Conservation (phyloP, 2,888 invertebrate species). For the Drosophila picticornis region DNA sequence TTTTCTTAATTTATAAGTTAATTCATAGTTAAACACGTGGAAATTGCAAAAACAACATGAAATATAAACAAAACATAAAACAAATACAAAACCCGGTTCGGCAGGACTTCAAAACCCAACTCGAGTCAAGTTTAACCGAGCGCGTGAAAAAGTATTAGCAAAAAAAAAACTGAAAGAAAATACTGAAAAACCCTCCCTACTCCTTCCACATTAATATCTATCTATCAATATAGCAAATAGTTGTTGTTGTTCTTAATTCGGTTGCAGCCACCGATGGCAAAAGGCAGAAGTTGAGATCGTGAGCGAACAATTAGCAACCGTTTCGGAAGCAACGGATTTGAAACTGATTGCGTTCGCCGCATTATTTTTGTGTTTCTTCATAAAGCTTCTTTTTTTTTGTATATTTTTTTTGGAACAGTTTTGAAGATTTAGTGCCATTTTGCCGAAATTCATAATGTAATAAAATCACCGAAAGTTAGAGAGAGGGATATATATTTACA, state of each 20-base stretch:
- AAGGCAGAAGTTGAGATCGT: conserved; percentile 32
- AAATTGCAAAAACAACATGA: conserved; percentile 43
- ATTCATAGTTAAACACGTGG: conserved; percentile 66
- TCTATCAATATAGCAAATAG: conserved; percentile 46
- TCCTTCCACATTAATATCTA: conserved; percentile 23
- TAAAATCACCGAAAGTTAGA: conserved; percentile 40
- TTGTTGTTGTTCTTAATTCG: conserved; percentile 58
- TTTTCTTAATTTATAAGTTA: conserved; percentile 80
- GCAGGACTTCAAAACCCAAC: conserved; percentile 25
- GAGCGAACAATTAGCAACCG: conserved; percentile 57
- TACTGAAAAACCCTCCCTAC: conserved; percentile 27
- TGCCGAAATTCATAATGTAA: conserved; percentile 69
- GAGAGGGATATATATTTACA: conserved; percentile 14
- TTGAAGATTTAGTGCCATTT: conserved; percentile 75
- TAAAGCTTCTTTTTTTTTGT: conserved; percentile 8
- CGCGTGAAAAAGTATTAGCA: conserved; percentile 65
- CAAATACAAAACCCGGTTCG: conserved; percentile 24
- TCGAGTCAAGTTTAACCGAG: conserved; percentile 31
- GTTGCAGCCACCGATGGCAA: conserved; percentile 44
- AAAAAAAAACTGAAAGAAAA: conserved; percentile 55
- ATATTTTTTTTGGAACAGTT: conserved; percentile 54
- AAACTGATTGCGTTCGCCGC: conserved; percentile 49
- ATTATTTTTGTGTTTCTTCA: conserved; percentile 20
- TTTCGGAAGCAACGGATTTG: conserved; percentile 64
- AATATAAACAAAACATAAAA: conserved; percentile 21